Evolutionary conservation across 2,113 vertebrate genomes (phyloP).

Genomic region (Haemorhous mexicanus): DNA sequence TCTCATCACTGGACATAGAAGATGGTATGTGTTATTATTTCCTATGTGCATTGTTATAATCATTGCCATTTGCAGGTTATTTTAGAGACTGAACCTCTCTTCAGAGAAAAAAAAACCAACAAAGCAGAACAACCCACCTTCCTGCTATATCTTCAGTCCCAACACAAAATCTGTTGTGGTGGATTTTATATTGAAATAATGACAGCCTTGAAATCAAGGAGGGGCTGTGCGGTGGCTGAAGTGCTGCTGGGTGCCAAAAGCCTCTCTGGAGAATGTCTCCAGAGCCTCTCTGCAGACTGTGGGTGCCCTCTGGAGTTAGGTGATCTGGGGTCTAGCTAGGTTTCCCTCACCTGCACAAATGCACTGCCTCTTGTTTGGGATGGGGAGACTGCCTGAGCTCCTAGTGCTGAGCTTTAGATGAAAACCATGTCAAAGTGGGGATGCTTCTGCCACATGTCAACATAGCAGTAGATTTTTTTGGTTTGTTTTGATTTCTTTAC

Average conservation of each 20-base stretch:
- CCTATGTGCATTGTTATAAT: not conserved
- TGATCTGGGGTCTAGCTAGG: not conserved
- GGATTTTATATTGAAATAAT: not conserved
- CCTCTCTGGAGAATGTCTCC: not conserved
- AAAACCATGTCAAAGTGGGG: not conserved
- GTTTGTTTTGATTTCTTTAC: not conserved
- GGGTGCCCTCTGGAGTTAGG: not conserved
- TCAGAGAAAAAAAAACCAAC: not conserved
- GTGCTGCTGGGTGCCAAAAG: not conserved
- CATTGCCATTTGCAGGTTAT: not conserved
- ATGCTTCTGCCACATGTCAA: not conserved
- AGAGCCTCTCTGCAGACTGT: not conserved
- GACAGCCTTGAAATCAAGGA: not conserved
- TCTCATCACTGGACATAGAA: not conserved
- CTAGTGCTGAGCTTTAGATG: not conserved
- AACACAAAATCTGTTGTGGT: not conserved
- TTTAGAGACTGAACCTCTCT: not conserved
- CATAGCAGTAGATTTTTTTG: not conserved
- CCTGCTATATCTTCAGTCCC: not conserved
- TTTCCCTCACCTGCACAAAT: not conserved
- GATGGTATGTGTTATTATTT: not conserved
- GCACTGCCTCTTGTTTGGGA: not conserved
- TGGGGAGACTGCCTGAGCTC: not conserved
- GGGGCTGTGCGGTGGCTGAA: not conserved
- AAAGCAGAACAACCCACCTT: not conserved